Base-by-base conservation (phyloP, 2,888 invertebrate genomes). In the Stenchaetothrips biformis region DNA sequence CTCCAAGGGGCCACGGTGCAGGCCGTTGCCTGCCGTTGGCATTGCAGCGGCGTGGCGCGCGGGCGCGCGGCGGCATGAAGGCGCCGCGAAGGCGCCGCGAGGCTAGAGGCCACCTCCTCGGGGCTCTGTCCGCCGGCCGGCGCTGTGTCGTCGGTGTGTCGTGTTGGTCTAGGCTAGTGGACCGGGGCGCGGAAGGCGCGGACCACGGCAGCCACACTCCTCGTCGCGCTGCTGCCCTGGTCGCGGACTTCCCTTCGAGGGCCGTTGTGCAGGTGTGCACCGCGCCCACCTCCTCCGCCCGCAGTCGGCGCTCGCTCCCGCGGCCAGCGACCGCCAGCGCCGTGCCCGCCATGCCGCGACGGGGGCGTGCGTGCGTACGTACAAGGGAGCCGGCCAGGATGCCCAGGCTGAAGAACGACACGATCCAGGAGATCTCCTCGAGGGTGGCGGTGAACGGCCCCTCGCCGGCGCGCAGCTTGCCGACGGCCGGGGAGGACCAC, bases 331-430 rank as follows among this genome's bases (percentile, higher is more conserved):
- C 37, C 37, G 37, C 37, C 37, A 37, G 37, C 37, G 37, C 4
- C 37, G 37, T 37, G 37, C 37, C 37, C 37, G 37, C 37, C 37
- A 4, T 37, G 37, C 37, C 37, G 37, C 37, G 37, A 37, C 37
- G 37, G 37, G 37, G 37, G n/a, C n/a, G n/a, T n/a, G n/a, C n/a
- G n/a, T n/a, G n/a, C 37, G 37, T 7, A 74, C 67, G 21, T 25
- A 74, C 67, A 9, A 74, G 25, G 67, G 67, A 74, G 67, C 67
- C 67, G 67, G 67, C 67, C 67, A 74, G 67, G 67, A 74, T 74
- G 67, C 67, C 67, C 8, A 74, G 67, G 67, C 67, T 74, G 67
- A 74, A 74, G 67, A 74, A 74, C 25, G 67, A 74, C 67, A 74
- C 67, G 67, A 74, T 74, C 67, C 67, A 74, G 7, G 25, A 21